These are phyloP conservation scores for Drosophila ogumai DNA, from an alignment of 1,140 invertebrate species.

Conservation along the genomic window DNA sequence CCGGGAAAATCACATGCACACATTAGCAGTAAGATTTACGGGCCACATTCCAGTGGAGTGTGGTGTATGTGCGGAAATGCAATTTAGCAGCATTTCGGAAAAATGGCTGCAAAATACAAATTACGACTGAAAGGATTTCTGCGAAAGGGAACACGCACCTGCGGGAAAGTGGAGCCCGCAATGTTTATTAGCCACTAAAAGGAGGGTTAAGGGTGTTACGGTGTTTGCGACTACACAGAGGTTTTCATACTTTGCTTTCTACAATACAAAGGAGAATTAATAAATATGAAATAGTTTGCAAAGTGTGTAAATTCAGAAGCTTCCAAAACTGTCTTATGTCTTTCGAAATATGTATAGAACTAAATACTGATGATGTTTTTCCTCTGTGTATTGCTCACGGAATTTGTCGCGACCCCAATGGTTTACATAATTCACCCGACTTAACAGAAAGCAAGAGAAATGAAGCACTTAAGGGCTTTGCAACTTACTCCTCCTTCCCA, in stretches of 20 bases:
- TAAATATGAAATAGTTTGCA: background rate
- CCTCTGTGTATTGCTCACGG: background rate
- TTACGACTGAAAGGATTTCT: constrained; percentile 23
- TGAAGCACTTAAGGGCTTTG: constrained; percentile 7
- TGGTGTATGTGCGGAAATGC: constrained; percentile 23
- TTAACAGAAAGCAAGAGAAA: constrained; percentile 11
- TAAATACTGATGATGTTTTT: background rate
- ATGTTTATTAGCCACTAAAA: constrained; percentile 43
- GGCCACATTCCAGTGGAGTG: constrained; percentile 9
- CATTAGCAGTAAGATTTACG: constrained; percentile 51
- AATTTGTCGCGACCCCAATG: constrained; percentile 40
- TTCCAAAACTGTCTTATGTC: no score
- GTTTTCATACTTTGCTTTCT: background rate
- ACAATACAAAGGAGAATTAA: background rate
- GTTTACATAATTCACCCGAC: constrained; percentile 33
- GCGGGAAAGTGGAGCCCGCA: constrained; percentile 9
- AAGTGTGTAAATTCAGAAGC: no score
- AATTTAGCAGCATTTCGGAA: constrained; percentile 44
- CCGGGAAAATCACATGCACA: constrained; percentile 41
- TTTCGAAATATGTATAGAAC: no score
- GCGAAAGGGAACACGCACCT: constrained; percentile 38
- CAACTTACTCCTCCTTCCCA: background rate
- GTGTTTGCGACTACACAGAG: constrained; percentile 1
- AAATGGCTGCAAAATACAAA: constrained; percentile 52
- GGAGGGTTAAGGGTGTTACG: background rate